Evolutionary conservation across 1,140 invertebrate genomes (phyloP).

Genomic region (Armadillidium nasatum): DNA sequence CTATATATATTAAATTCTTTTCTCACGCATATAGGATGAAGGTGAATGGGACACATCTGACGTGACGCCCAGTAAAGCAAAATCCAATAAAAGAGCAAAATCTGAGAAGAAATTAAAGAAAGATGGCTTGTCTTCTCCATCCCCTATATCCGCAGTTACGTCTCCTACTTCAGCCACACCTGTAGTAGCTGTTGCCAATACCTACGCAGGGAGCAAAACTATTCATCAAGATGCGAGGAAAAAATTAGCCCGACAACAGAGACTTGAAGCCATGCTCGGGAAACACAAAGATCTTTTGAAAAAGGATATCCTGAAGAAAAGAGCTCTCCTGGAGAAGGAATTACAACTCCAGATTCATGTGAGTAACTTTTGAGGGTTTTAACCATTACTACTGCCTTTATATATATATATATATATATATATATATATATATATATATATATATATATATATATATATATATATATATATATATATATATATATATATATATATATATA

Average conservation of each 20-base stretch:
- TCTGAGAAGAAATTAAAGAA: constrained; percentile 27
- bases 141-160: constrained; percentile 24
- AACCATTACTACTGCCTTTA: background rate
- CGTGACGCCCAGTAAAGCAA: constrained; percentile 9
- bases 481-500: too few relatives aligned
- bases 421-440: background rate
- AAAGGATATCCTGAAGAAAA: constrained; percentile 87
- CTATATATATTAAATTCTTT: too few relatives aligned
- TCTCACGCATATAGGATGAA: constrained; percentile 23
- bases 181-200: background rate
- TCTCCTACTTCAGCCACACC: constrained; percentile 20
- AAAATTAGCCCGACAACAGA: constrained; percentile 47
- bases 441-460: background rate
- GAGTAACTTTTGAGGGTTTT: constrained; percentile 17
- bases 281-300: constrained; percentile 87
- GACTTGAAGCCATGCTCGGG: constrained; percentile 55
- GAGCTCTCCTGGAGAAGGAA: constrained; percentile 83
- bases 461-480: background rate
- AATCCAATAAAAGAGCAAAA: constrained; percentile 16
- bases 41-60: constrained; percentile 31
- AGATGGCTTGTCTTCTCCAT: constrained; percentile 46
- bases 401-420: background rate
- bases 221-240: constrained; percentile 51
- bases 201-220: background rate
- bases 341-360: constrained; percentile 82